Evolutionary conservation across 1,140 invertebrate genomes (phyloP), one percentile per base, ranked within the genome.

Genomic region (Nymphalis io): DNA sequence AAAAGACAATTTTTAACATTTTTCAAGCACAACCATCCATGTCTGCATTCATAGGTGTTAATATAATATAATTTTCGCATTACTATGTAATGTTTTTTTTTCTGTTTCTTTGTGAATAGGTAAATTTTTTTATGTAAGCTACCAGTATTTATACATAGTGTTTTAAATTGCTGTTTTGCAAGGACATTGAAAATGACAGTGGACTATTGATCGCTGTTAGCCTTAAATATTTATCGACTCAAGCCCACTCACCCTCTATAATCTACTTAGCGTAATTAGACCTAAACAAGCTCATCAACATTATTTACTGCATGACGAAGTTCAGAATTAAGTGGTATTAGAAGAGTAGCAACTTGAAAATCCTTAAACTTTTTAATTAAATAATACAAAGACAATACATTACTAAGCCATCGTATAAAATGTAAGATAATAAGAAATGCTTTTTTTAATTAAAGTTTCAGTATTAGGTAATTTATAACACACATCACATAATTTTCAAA

Each of bases 241-340:
- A 46, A 63, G 60, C 23, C 44, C 60, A 44, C 27, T 51, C 27
- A 51, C 21, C 46, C 60, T 15, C 15, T 63, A 33, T 63, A 63
- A 63, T 63, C 60, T 51, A 51, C 60, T 63, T 63, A 63, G 21
- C 15, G 44, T 63, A 63, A 63, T 63, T 63, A 63, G 44, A 63
- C 51, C 23, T 51, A 42, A 63, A 51, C 46, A 63, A 63, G 46
- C 55, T 38, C 33, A 23, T 63, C n/a, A 63, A 53, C 60, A 27
- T 63, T 63, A 63, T 63, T 63, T 51, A 51, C 60, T 51, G 60
- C 60, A 63, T 63, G 60, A 60, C 33, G 51, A 68, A 60, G 60
- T 61, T 68, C 23, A 27, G 23, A 33, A 33, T 58, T 58, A 51
- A 51, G 18, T 21, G 46, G 46, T 5, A 51, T 51, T 51, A 51